These are phyloP conservation scores for Protophormia terraenovae DNA, from an alignment of 2,888 invertebrate species.

Conservation along the genomic window DNA sequence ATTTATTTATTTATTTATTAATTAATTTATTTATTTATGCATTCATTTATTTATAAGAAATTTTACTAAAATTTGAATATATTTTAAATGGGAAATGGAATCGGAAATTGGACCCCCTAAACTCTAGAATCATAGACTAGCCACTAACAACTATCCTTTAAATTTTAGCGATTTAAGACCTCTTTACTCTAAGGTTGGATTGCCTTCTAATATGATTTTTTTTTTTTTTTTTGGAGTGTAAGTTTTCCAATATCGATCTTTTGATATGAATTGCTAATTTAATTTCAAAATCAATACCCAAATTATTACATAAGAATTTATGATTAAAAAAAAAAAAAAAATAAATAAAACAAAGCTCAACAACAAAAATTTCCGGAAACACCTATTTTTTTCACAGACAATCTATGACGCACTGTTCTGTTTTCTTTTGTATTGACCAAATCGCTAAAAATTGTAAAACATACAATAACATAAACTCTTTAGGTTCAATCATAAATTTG, in stretches of 20 bases:
- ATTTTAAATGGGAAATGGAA: no score
- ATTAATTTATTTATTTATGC: no score
- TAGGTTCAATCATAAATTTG: conserved; percentile 31
- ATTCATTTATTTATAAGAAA: no score
- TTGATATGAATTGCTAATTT: conserved; percentile 20
- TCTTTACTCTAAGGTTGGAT: no score
- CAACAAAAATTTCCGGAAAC: conserved; percentile 66
- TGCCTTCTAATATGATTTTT: no score
- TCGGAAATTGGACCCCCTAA: no score
- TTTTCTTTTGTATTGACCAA: background rate
- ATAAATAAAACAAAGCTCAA: background rate
- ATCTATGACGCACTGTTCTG: conserved; percentile 32
- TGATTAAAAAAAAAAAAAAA: background rate
- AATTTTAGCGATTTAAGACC: no score
- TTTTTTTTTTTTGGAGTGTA: no score
- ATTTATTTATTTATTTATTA: no score
- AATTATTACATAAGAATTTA: conserved; percentile 31
- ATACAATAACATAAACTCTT: conserved; percentile 7
- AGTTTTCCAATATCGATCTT: background rate
- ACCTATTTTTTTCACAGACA: conserved; percentile 55
- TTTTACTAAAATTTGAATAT: no score
- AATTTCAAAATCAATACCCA: background rate
- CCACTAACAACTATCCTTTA: no score
- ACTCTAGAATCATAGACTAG: no score
- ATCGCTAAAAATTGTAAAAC: background rate